Evolutionary conservation across 2,113 vertebrate genomes (phyloP), one percentile per base, ranked within the genome.

Genomic region (Epinephelus lanceolatus): DNA sequence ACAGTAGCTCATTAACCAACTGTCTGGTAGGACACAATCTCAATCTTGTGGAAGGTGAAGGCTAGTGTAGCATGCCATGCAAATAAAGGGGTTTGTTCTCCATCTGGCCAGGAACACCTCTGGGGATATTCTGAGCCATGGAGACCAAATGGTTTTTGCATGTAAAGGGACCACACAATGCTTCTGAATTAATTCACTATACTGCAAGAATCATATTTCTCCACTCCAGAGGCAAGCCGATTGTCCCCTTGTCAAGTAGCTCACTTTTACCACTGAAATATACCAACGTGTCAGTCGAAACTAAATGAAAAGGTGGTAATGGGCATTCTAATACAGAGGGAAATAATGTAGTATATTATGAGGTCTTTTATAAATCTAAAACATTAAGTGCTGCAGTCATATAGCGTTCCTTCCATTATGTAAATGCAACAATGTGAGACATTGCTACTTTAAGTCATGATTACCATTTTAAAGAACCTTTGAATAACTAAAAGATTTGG

Each of bases 11-110:
- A 91, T 92, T 95, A 92, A 89, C 88, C 85, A 91, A 94, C 90
- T 93, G 93, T 89, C 93, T 91, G 87, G 81, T 89, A 71, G 86
- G 91, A 94, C 85, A 88, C 86, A 89, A 89, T 92, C 90, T 90
- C 89, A 91, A 88, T 93, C 84, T 87, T 83, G 84, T 68, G 70
- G 88, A 90, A 92, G 87, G 90, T 91, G 90, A 93, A 91, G 91
- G 83, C 78, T 82, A 91, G 85, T 87, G 83, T 88, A 78, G 86
- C 85, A 85, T 92, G 88, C 84, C 83, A 88, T 89, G 88, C 91
- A 92, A 93, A 93, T 91, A 88, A 92, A 90, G 83, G 84, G 89
- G 85, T 89, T 91, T 86, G 81, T 76, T 90, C 91, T 93, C 88
- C 88, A 93, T 91, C 90, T 93, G 89, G 86, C 70, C 75, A 87